Conservation (phyloP, 2,113 vertebrate species). For the Smithornis capensis region DNA sequence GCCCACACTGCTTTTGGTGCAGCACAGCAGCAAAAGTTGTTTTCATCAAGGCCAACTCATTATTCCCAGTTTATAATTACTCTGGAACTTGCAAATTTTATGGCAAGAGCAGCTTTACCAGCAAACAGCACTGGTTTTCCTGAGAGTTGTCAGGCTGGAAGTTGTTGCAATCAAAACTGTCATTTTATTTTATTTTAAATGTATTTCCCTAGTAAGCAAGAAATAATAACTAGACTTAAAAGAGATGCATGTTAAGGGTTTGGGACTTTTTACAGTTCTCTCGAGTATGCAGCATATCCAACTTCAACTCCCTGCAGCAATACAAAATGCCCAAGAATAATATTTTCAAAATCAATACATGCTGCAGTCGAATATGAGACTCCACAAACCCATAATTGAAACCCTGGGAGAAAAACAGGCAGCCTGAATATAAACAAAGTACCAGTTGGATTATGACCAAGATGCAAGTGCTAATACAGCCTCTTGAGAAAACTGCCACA, state of each 20-base stretch:
- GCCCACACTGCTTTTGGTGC: neutral
- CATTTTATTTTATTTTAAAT: constrained; percentile 13
- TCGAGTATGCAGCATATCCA: neutral
- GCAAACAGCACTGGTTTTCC: constrained; percentile 4
- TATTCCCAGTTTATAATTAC: constrained; percentile 29
- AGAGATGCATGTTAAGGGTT: neutral
- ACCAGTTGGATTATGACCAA: neutral
- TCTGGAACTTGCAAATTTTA: neutral
- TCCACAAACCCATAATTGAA: constrained; percentile 38
- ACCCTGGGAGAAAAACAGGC: constrained; percentile 12
- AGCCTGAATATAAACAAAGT: constrained; percentile 33
- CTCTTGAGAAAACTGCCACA: neutral
- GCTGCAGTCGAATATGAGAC: constrained; percentile 6
- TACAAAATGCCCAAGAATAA: constrained; percentile 30
- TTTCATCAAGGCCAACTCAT: neutral
- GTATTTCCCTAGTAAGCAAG: neutral
- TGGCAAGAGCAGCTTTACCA: neutral
- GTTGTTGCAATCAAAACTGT: constrained; percentile 11
- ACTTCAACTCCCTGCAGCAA: constrained; percentile 29
- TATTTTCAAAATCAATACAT: constrained; percentile 51
- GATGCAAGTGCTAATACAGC: neutral
- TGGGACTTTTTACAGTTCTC: neutral
- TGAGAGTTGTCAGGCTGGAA: neutral
- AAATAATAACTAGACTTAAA: constrained; percentile 13
- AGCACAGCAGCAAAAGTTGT: neutral